Evolutionary conservation across 2,113 vertebrate genomes (phyloP), one percentile per base, ranked within the genome.

Genomic region (Cisticola juncidis): DNA sequence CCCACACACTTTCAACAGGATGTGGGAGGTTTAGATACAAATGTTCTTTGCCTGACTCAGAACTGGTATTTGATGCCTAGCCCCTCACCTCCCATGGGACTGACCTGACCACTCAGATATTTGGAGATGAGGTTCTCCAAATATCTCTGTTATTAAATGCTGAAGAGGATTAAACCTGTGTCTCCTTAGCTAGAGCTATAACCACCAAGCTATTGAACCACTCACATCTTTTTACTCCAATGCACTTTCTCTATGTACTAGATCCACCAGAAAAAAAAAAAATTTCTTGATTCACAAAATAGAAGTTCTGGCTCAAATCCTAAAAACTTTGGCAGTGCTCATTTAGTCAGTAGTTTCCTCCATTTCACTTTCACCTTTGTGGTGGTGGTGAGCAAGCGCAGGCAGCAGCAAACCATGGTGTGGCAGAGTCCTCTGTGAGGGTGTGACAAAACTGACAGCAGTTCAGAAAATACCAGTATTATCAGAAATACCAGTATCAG

Each of bases 11-110:
- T 90, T 38, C 68, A 90, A 77, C 68, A 92, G 82, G 72, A 94
- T 74, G 76, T 86, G 76, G 72, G 64, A 93, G 60, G 73, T 66
- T 14, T 12, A 57, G 29, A 92, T 22, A 58, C 35, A 78, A 60
- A 88, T 56, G 14, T 66, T 92, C 76, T 83, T 38, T 70, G 56
- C 44, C 72, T 86, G 91, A 91, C 64, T 92, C 91, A 95, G 91
- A 92, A 78, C 28, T 3, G 14, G 20, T 42, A 70, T 66, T 47
- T 93, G 47, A 81, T 44, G 66, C n/a, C 60, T 81, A 25, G 56
- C 48, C 68, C 23, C 60, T 74, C 38, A 81, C 12, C 33, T 91
- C 91, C 77, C 80, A 51, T 6, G 51, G 45, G 88, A 88, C 80
- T 5, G 6, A 76, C 60, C 64, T 86, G 72, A 90, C 56, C 76